Base-by-base conservation (phyloP, 2,888 invertebrate genomes). In the Epinotia ramella region DNA sequence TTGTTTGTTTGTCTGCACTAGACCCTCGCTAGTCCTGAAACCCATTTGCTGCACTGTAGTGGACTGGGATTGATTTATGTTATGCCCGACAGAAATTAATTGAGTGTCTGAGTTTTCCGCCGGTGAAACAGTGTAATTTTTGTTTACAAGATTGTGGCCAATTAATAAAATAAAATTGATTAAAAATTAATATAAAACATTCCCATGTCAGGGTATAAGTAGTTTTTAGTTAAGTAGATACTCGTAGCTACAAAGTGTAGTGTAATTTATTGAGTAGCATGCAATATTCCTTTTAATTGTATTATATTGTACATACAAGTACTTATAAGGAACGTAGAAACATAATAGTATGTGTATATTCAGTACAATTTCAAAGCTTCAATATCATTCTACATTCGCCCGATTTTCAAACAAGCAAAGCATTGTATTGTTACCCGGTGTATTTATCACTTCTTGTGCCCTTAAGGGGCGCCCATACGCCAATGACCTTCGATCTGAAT, bases 1-100 rank as follows among this genome's bases (percentile, higher is more conserved):
- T 80, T 79, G 84, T 88, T 87, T 89, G 90, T 93, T 92, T 92
- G 83, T 88, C 85, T 92, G 92, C 91, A 90, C 86, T 71, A 69
- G 70, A 77, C 78, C 77, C 59, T n/a, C 73, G 78, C 77, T 72
- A 78, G 56, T 71, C 65, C 57, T 63, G 24, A 65, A 63, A 73
- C 20, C 40, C 28, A n/a, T 13, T 56, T 59, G 33, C 67, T 57
- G 63, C 66, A 67, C 62, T 44, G n/a, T 59, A 24, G 44, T 63
- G 46, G 46, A 24, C 28, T 57, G 67, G 68, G 59, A 53, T 24
- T 46, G 57, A 33, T 66, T 71, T 73, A 56, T 73, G 53, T n/a
- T 20, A 44, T n/a, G 16, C 9, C 9, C 11, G 33, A 33, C 12
- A 33, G 28, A n/a, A 28, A 4, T 16, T 49, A 9, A 44, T 24